Evolutionary conservation across 2,888 invertebrate genomes (phyloP), one percentile per base, ranked within the genome.

Genomic region (Diadegma fenestrale): DNA sequence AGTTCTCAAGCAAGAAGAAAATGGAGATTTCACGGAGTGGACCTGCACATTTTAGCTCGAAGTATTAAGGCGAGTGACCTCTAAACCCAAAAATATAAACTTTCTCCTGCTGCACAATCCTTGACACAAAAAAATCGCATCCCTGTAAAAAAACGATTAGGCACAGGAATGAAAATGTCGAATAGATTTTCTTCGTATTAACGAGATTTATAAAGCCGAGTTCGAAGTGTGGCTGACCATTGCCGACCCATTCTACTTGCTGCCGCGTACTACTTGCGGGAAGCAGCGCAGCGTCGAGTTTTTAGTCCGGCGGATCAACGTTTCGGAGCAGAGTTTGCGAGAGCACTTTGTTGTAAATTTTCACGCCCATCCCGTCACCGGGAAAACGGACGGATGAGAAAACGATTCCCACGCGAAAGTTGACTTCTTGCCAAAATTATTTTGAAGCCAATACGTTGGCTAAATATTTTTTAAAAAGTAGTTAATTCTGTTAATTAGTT

Each of bases 151-250:
- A 37, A 37, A 37, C 8, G 37, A 37, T 37, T 1, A 37, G 37
- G 10, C 37, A 2, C 37, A 37, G 37, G 10, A 10, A 37, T 10
- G 10, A 37, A 1, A 37, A 10, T 37, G 37, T 10, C 37, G 37
- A 8, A 37, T 37, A 37, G 0, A 37, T 37, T 37, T 37, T 37
- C 37, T 10, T 37, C 37, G 10, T 10, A 48, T n/a, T 17, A 17
- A n/a, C n/a, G 45, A 5, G n/a, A 48, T 48, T 48, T 14, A 17
- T 17, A 6, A 48, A 37, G 26, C 22, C 7, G 41, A 48, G 51
- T 26, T 77, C 5, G 45, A 48, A 72, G 7, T 19, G 8, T 45
- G 81, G 69, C 81, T 54, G 81, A 81, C 75, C 58, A 76, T 81
- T 63, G 19, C 17, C 45, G 33, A 2, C 73, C 54, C 54, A 33